Conservation (phyloP, 2,888 invertebrate genomes). For the Argynnis bischoffii region DNA sequence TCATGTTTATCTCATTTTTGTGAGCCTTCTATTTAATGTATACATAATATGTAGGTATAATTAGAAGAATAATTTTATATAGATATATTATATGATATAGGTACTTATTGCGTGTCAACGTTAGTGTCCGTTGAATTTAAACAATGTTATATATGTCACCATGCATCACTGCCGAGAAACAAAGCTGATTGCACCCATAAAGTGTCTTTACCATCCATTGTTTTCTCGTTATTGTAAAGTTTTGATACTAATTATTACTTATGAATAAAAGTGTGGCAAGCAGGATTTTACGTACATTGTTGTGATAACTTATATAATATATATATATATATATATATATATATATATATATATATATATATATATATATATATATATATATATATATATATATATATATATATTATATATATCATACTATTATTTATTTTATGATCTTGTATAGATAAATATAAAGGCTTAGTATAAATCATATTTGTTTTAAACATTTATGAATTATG, state of each 20-base stretch:
- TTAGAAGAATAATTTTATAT: background rate
- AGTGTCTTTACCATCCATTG: conserved; percentile 28
- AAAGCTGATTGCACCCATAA: conserved; percentile 38
- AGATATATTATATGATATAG: background rate
- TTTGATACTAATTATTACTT: conserved; percentile 1
- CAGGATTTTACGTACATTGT: background rate
- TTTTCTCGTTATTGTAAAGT: conserved; percentile 13
- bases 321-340: too few species aligned
- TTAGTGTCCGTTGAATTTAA: conserved; percentile 31
- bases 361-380: too few species aligned
- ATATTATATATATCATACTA: too few species aligned
- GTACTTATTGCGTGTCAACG: conserved; percentile 12
- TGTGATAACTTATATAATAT: background rate
- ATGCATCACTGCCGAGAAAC: conserved; percentile 43
- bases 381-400: too few species aligned
- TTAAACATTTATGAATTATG: background rate
- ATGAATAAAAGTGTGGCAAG: conserved; percentile 3
- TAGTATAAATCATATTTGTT: too few species aligned
- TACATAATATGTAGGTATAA: background rate
- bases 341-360: too few species aligned
- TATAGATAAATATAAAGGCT: too few species aligned
- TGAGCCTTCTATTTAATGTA: too few species aligned
- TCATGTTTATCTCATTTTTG: too few species aligned
- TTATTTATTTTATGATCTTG: conserved; percentile 9
- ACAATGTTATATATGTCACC: conserved; percentile 42